These are phyloP conservation scores for Myripristis jacobus DNA, from an alignment of 2,797 vertebrate genomes.

Conservation along the genomic window DNA sequence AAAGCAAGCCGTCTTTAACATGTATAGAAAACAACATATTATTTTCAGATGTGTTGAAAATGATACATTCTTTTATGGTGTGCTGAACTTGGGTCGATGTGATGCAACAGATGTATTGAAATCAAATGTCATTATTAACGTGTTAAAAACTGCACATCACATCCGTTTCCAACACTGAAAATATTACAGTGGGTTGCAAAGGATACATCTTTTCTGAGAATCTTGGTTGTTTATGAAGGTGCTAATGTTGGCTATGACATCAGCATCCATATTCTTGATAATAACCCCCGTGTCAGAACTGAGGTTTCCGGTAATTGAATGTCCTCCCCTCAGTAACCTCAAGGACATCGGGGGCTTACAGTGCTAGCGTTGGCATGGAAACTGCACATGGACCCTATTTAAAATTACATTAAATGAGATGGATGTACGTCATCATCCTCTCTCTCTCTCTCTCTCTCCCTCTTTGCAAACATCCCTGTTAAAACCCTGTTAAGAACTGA, in stretches of 20 bases:
- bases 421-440: constrained; percentile 17
- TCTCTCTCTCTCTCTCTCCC: not conserved
- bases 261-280: constrained; percentile 19
- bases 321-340: constrained; percentile 36
- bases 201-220: not conserved
- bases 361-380: constrained; percentile 68
- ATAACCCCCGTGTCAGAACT: constrained; percentile 38
- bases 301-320: constrained; percentile 35
- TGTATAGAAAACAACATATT: no score
- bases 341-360: constrained; percentile 31
- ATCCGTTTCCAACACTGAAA: no score
- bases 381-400: constrained; percentile 51
- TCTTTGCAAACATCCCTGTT: constrained; percentile 41
- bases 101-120: no score
- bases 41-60: not conserved
- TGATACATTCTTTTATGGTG: no score
- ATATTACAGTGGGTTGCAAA: no score
- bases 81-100: no score
- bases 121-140: no score
- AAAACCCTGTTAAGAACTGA: constrained; percentile 60
- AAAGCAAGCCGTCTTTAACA: no score
- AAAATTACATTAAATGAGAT: constrained; percentile 38
- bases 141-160: no score
- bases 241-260: not conserved
- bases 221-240: constrained; percentile 1